Evolutionary conservation across 2,113 vertebrate species (phyloP), one percentile per base, ranked within the genome.

Genomic region (Columbina picui): DNA sequence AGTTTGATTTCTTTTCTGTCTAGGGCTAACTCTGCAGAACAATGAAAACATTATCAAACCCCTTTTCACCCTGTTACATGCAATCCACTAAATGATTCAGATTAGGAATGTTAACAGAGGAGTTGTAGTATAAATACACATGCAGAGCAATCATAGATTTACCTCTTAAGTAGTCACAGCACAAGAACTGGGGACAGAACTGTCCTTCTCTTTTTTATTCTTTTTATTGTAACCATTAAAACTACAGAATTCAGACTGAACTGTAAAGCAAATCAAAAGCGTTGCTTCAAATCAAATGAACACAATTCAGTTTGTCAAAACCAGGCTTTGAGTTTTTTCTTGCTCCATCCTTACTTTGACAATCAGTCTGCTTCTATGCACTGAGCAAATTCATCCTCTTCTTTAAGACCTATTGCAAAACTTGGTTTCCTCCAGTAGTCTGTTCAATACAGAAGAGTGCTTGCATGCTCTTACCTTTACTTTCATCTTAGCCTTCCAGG

Each of bases 41-140:
- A 94, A 85, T 86, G 50, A 86, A 92, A 93, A 77, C 55, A 55
- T 79, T 83, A 85, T 43, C 41, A 96, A 93, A 90, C 56, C 50
- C 32, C 12, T 81, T 85, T 90, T 70, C 34, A 74, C 84, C 50
- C 78, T 94, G 64, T 88, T 93, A 47, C 64, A 71, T 64, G 63
- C 90, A 93, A 92, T 65, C 67, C 25, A 86, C 55, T 86, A 88
- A 88, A 93, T 92, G 59, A 67, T 84, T 93, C 75, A 80, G 59
- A 80, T 86, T 86, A 79, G 22, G 55, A 73, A 67, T 30, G 60
- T 86, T 94, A 90, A 57, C 67, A 92, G 68, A 88, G 67, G 57
- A 71, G 30, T 83, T 63, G 36, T 25, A 69, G 47, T 67, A 73
- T 63, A 85, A 94, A 90, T 81, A 80, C 63, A 61, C 52, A 26